Base-by-base conservation (phyloP, 2,888 invertebrate genomes). In the Entomobrya multifasciata region DNA sequence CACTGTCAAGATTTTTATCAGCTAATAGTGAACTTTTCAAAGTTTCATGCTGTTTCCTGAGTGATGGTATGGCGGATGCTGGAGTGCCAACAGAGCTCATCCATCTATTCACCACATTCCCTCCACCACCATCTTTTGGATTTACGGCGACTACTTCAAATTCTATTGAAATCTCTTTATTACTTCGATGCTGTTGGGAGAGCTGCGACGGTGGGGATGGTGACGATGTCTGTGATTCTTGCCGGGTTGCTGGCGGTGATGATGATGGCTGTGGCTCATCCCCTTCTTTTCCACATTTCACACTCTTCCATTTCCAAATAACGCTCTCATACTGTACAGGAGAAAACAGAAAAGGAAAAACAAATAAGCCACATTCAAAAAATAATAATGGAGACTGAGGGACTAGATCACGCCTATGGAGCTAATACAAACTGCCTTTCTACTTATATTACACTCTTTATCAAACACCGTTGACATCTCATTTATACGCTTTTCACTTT, bases 111-210 rank as follows among this genome's bases (percentile, higher is more conserved):
- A 85, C 60, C 22, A 79, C 47, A 62, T 36, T 86, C 36, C 84
- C 84, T 44, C 36, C 36, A 36, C 36, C 36, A 36, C 60, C 70
- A n/a, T 85, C 87, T n/a, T 76, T 76, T 8, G 82, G 30, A 60
- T 76, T 79, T 70, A 87, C 77, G 17, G 87, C 82, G 17, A 86
- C 70, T 20, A 89, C 80, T 22, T 89, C 89, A 60, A 89, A 89
- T 65, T 89, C 89, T 77, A 89, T 88, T 25, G 60, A 77, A 80
- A 89, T 89, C 60, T 84, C 89, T 22, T 83, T 86, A 72, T 89
- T 87, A 47, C 72, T 30, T 17, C n/a, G 52, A 6, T 52, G 52
- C 27, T 15, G 36, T 8, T 36, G n/a, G n/a, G n/a, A n/a, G n/a
- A n/a, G 36, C 36, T 36, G 25, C 27, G 36, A 65, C 10, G 17